Percentiles rank a stretch among this genome's conserved stretches.
These are phyloP conservation scores for Pagetopsis macropterus DNA, from an alignment of 2,797 vertebrate species.

Conservation along the genomic window DNA sequence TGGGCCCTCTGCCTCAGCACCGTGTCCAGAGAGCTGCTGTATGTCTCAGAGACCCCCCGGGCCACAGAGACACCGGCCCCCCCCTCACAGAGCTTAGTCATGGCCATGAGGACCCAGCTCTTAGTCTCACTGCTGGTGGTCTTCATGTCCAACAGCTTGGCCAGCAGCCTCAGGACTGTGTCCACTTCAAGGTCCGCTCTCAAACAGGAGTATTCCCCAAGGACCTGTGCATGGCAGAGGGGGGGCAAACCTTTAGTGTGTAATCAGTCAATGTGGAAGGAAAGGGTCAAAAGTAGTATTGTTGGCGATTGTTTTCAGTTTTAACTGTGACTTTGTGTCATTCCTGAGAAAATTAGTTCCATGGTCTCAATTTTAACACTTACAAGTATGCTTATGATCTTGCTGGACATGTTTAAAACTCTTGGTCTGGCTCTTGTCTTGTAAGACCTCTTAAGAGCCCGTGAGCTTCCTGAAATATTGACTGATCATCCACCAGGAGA, in stretches of 20 bases:
- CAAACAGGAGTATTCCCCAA: constrained; percentile 92
- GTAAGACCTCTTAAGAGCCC: neutral
- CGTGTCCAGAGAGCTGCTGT: constrained; percentile 88
- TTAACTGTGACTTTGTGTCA: neutral
- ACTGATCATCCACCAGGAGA: neutral
- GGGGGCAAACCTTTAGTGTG: neutral
- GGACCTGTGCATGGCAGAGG: constrained; percentile 81
- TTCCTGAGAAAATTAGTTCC: neutral
- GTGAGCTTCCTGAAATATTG: neutral
- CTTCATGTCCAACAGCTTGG: constrained; percentile 82
- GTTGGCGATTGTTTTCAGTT: neutral
- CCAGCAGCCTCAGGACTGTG: constrained; percentile 84
- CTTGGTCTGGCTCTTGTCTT: neutral
- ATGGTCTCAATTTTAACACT: neutral
- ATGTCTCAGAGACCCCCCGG: constrained; percentile 82
- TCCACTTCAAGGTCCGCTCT: constrained; percentile 79
- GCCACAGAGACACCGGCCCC: constrained; percentile 68
- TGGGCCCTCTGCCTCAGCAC: constrained; percentile 90
- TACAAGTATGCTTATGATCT: neutral
- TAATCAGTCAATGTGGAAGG: neutral
- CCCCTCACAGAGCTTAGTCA: constrained; percentile 88
- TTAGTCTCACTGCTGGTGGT: constrained; percentile 89
- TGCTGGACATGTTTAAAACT: neutral
- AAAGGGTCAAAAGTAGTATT: neutral
- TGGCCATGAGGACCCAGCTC: constrained; percentile 90